Evolutionary conservation across 2,113 vertebrate species (phyloP).

Genomic region (Pygathrix nemaeus): DNA sequence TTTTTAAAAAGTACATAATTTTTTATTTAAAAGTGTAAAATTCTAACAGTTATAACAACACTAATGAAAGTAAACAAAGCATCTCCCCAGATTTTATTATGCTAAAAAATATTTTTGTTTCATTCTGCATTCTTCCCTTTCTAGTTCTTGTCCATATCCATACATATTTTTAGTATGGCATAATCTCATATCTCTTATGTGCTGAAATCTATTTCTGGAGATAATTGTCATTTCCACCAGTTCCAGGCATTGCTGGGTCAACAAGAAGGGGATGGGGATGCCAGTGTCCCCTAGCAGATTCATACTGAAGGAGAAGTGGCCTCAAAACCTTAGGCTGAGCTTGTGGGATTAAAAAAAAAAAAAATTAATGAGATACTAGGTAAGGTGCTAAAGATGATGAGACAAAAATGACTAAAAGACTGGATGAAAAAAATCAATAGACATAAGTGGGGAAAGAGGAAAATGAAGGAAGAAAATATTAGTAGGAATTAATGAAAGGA

Average conservation of each 20-base stretch:
- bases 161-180: background rate
- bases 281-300: background rate
- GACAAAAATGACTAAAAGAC: background rate
- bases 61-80: background rate
- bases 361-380: too few relatives aligned
- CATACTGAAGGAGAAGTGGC: background rate
- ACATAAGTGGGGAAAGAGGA: background rate
- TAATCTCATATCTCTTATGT: background rate
- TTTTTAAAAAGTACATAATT: background rate
- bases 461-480: background rate
- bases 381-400: background rate
- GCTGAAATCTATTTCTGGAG: background rate
- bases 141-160: background rate
- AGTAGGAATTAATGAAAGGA: background rate
- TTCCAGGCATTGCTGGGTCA: background rate
- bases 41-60: background rate
- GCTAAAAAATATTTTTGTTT: background rate
- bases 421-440: background rate
- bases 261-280: background rate
- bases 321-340: background rate
- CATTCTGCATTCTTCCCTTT: background rate
- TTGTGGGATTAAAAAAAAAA: background rate
- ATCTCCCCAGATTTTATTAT: background rate
- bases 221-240: background rate
- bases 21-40: background rate